Conservation (phyloP, 2,113 vertebrate species). For the Myiagra hebetior region DNA sequence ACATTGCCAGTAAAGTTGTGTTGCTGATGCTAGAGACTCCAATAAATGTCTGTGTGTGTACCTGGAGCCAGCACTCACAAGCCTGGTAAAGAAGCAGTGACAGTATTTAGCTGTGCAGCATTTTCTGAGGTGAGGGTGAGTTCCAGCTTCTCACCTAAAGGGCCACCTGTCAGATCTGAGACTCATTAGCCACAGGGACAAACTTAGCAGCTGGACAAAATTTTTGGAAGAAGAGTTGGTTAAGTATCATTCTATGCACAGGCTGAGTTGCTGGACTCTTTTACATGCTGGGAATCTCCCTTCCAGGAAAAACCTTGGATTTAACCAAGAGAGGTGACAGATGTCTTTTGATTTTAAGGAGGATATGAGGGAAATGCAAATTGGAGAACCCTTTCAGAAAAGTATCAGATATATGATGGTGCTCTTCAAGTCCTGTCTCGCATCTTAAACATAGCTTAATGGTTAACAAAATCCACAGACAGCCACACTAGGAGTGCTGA, state of each 20-base stretch:
- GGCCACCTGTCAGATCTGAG: neutral
- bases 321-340: neutral
- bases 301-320: neutral
- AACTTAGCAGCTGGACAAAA: neutral
- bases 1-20: neutral
- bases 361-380: neutral
- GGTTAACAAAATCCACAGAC: conserved; percentile 17
- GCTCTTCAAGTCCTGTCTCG: neutral
- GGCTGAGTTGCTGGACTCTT: neutral
- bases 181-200: neutral
- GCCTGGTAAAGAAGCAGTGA: neutral
- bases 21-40: neutral
- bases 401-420: neutral
- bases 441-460: neutral
- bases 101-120: neutral
- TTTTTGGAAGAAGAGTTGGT: neutral
- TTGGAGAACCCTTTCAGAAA: neutral
- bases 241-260: neutral
- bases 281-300: neutral
- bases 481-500: neutral
- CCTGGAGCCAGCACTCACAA: neutral
- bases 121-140: neutral
- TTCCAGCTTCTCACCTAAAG: neutral
- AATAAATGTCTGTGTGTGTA: neutral
- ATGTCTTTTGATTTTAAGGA: neutral